Base-by-base conservation (phyloP, 2,888 invertebrate genomes). In the Drosophila paracracens region DNA sequence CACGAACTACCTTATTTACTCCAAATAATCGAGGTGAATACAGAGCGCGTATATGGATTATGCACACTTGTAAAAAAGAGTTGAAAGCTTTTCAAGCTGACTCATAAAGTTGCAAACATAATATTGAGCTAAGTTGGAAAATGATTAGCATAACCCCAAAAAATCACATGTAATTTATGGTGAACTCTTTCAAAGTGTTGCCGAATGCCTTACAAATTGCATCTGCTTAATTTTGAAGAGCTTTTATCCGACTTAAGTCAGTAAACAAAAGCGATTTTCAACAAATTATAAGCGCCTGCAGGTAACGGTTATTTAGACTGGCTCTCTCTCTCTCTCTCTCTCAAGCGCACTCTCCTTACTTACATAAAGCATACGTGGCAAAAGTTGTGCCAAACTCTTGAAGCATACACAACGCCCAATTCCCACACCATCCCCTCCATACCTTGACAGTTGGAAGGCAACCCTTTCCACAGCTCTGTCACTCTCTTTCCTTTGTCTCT, bases 301-400 rank as follows among this genome's bases (percentile, higher is more conserved):
- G 68, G 69, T 71, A 46, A 27, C 25, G 18, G 27, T 11, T 38
- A 77, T 82, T 76, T 70, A 62, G 66, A 71, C 67, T 46, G 8
- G 11, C 10, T 25, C 53, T 60, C 25, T 48, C 40, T 43, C 67
- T 61, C 46, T 16, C 62, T 57, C 60, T 48, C 10, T 40, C n/a
- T 18, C 57, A 40, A 51, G 61, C 72, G 79, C 46, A 46, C 46
- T 21, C 46, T 16, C 21, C 75, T 87, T 75, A 81, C 79, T 79
- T 74, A 79, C 70, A 79, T 73, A 87, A 76, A 69, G 89, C 89
- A 89, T 87, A 81, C 87, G 88, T 87, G 89, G 89, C 74, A 89
- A 89, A 85, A 85, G 88, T 89, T 85, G 85, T 82, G 89, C 85
- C 58, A 73, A 89, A 79, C 74, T 88, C 79, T 72, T 74, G 64